A percentile compares a stretch with the other conserved stretches of the same genome.
These are phyloP conservation scores for Crossocerus cetratus DNA, from an alignment of 2,888 invertebrate genomes.

Conservation along the genomic window DNA sequence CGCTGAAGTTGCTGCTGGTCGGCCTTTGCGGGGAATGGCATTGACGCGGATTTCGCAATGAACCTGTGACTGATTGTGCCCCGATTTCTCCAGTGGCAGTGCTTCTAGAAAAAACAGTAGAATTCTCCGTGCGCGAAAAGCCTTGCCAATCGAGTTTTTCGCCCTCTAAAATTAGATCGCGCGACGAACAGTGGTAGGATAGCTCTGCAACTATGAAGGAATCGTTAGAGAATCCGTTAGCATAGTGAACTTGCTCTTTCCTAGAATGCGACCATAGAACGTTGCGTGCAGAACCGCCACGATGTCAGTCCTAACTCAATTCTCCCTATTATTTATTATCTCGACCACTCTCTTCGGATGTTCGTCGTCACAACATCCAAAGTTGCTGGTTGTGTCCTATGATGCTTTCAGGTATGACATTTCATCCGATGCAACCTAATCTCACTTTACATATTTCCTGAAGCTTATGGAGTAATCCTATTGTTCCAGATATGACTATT, in stretches of 20 bases:
- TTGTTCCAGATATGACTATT: constrained; percentile 80
- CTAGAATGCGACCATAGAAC: neutral
- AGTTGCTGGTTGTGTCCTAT: constrained; percentile 82
- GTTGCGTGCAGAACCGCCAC: constrained; percentile 1
- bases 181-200: neutral
- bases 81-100: neutral
- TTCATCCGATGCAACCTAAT: neutral
- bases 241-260: neutral
- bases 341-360: constrained; percentile 53
- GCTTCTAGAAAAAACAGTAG: neutral
- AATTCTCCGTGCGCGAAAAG: neutral
- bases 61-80: neutral
- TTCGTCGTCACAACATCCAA: constrained; percentile 75
- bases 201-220: constrained; percentile 16
- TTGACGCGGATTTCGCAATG: neutral
- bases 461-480: neutral
- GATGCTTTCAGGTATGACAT: constrained; percentile 81
- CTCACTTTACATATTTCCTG: neutral
- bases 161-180: constrained; percentile 6
- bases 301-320: constrained; percentile 33
- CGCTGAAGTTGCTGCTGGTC: neutral
- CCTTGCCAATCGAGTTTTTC: neutral
- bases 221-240: neutral
- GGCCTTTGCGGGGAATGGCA: neutral
- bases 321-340: constrained; percentile 35